Percentiles rank a stretch among this genome's conserved stretches.
Evolutionary conservation across 2,888 invertebrate genomes (phyloP).

Genomic region (Hanleya hanleyi): DNA sequence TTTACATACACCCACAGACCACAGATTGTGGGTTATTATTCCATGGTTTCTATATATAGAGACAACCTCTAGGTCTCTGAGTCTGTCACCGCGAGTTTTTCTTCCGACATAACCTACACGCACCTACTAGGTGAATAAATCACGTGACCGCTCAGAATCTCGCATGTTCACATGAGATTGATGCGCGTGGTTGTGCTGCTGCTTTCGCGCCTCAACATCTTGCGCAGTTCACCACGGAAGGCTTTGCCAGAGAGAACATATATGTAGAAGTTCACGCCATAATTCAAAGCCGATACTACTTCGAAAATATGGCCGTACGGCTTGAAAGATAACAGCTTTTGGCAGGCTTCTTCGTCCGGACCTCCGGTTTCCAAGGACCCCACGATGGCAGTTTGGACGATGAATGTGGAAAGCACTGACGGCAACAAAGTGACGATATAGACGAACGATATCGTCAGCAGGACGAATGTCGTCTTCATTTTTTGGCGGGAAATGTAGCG

Average conservation of each 20-base stretch:
- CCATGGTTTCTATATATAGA: no score
- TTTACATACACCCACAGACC: no score
- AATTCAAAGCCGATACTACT: neutral
- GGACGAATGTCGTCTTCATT: neutral
- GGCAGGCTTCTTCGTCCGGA: neutral
- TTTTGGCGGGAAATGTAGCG: neutral
- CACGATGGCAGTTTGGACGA: neutral
- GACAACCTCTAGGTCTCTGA: no score
- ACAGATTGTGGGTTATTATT: no score
- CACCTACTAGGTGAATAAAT: no score
- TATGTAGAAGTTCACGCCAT: conserved; percentile 10
- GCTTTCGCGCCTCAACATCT: neutral
- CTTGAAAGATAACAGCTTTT: neutral
- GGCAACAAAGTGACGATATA: conserved; percentile 3
- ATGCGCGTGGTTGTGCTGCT: neutral
- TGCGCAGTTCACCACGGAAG: neutral
- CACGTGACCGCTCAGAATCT: no score
- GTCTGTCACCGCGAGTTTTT: no score
- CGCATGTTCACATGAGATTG: no score
- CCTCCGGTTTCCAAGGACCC: no score
- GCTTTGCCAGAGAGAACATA: conserved; percentile 6
- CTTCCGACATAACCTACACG: no score
- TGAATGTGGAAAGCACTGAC: neutral
- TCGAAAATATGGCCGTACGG: neutral
- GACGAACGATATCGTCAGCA: neutral